Evolutionary conservation across 1,140 invertebrate genomes (phyloP).

Genomic region (Nasonia giraulti): DNA sequence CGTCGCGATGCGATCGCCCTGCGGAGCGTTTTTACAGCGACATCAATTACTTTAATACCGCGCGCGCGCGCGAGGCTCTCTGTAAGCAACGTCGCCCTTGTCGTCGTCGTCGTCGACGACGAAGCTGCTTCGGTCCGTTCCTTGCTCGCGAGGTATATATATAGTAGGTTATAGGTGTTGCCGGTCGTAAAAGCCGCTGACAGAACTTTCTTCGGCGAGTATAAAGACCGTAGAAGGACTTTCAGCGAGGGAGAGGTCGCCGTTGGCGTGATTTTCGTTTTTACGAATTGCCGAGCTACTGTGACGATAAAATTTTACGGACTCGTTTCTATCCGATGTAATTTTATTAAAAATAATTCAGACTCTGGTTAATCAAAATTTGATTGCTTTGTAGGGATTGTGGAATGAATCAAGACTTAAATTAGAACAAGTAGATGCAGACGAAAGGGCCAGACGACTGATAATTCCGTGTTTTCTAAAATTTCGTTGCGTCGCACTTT

Average conservation of each 20-base stretch:
- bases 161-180: constrained; percentile 58
- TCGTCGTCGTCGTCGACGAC: constrained; percentile 7
- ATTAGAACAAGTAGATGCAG: no score
- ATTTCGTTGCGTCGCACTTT: not conserved
- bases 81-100: constrained; percentile 56
- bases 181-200: constrained; percentile 59
- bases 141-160: not conserved
- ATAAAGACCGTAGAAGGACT: not conserved
- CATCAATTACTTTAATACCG: constrained; percentile 71
- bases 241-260: no score
- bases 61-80: constrained; percentile 47
- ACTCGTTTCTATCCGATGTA: not conserved
- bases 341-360: no score
- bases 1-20: constrained; percentile 56
- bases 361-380: not conserved
- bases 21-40: constrained; percentile 64
- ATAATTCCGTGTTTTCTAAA: not conserved
- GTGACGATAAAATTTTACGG: no score
- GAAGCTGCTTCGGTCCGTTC: not conserved
- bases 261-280: not conserved
- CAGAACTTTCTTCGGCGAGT: not conserved
- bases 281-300: no score
- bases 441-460: not conserved
- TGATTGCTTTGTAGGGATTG: not conserved
- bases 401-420: no score